Percentiles rank a stretch among this genome's conserved stretches.
These are phyloP conservation scores for Etia nguti DNA, from an alignment of 2,113 vertebrate species.

Conservation along the genomic window DNA sequence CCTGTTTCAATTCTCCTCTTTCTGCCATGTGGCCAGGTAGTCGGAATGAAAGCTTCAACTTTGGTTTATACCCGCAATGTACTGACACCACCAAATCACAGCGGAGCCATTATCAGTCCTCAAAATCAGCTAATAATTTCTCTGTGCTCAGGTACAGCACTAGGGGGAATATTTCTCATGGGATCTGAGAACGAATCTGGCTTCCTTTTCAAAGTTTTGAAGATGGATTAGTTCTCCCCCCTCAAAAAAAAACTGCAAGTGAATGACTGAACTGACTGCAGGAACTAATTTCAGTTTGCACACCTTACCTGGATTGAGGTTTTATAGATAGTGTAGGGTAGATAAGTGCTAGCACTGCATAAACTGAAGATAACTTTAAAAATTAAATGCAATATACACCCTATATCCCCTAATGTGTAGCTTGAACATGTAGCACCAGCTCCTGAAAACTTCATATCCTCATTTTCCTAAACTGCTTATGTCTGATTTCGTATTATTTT, in stretches of 20 bases:
- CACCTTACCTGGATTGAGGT: not conserved
- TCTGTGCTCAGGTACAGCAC: not conserved
- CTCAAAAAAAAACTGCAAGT: not conserved
- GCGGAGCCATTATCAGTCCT: slow-evolving; percentile 17
- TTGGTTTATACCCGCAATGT: slow-evolving; percentile 19
- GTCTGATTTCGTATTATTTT: not conserved
- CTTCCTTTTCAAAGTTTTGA: slow-evolving; percentile 19
- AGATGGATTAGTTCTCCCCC: not conserved
- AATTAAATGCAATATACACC: not conserved
- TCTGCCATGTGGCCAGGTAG: not conserved
- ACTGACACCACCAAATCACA: slow-evolving; percentile 32
- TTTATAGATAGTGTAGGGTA: not conserved
- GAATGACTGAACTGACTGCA: not conserved
- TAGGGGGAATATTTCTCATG: not conserved
- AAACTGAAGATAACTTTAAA: not conserved
- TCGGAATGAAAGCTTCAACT: slow-evolving; percentile 32
- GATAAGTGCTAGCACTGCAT: not conserved
- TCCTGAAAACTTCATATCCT: not conserved
- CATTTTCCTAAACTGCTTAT: not conserved
- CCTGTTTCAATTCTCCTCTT: not conserved
- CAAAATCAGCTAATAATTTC: slow-evolving; percentile 49
- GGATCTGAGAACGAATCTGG: slow-evolving; percentile 1
- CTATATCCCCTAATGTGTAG: not conserved
- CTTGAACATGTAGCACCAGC: not conserved
- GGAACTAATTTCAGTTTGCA: not conserved